These are phyloP conservation scores for Listrodromus nycthemerus DNA, from an alignment of 2,888 invertebrate genomes.

Conservation along the genomic window DNA sequence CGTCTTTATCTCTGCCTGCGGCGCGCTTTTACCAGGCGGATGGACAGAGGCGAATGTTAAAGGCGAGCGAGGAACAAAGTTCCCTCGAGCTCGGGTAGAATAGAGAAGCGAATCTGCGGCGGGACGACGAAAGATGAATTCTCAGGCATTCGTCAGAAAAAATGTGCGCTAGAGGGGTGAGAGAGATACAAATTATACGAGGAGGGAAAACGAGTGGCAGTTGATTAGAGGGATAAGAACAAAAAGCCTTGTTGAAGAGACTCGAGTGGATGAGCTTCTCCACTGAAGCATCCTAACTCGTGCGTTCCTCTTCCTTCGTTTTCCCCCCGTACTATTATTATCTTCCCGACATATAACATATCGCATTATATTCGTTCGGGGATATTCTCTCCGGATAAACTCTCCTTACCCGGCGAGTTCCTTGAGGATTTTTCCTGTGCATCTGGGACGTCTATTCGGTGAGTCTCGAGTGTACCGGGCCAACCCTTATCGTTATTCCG, in stretches of 20 bases:
- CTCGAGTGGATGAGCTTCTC: conserved; percentile 15
- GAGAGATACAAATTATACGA: neutral
- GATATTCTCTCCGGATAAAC: conserved; percentile 16
- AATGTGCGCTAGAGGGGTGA: neutral
- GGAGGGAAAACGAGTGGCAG: conserved; percentile 18
- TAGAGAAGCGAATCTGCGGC: conserved; percentile 17
- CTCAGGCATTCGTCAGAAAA: conserved; percentile 11
- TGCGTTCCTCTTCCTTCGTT: neutral
- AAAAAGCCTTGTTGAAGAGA: neutral
- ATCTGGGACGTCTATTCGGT: neutral
- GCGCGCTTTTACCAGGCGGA: neutral
- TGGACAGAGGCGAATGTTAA: neutral
- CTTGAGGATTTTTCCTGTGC: neutral
- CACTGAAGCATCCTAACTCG: neutral
- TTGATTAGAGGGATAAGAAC: conserved; percentile 51
- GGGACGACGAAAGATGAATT: conserved; percentile 47
- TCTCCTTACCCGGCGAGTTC: conserved; percentile 4
- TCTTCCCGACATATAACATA: neutral
- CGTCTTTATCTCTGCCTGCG: neutral
- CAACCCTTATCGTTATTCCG: neutral
- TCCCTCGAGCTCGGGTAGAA: neutral
- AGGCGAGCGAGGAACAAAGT: neutral
- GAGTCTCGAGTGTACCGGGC: neutral
- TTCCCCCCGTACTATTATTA: conserved; percentile 1
- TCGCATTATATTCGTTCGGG: conserved; percentile 28